phyloP scores from a whole-genome alignment of 1,140 invertebrate species.

The Metaphire vulgaris region DNA sequence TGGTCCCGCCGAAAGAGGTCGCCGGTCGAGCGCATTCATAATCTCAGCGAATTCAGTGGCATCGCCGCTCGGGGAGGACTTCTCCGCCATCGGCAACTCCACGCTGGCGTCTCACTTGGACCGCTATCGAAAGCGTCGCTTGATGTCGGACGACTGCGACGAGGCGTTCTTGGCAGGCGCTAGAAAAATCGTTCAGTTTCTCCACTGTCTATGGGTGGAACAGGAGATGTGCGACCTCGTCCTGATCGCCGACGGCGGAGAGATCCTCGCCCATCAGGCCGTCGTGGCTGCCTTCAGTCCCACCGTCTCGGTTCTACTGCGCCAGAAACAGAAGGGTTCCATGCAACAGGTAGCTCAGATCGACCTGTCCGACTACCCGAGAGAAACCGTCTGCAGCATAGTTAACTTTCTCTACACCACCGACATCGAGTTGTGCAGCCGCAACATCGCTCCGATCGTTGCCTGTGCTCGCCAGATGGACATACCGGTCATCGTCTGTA shows the following conservation, averaged over 20 bases:
- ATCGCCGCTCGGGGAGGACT: too few relatives aligned
- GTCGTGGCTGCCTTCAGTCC: slow-evolving; percentile 29
- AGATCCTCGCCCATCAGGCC: slow-evolving; percentile 30
- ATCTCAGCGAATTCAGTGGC: too few relatives aligned
- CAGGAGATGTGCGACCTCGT: slow-evolving; percentile 31
- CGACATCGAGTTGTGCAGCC: slow-evolving; percentile 26
- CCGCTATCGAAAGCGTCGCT: neutral
- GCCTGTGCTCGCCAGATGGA: slow-evolving; percentile 27
- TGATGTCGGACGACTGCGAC: slow-evolving; percentile 3
- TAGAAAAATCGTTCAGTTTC: slow-evolving; percentile 19
- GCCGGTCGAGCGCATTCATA: too few relatives aligned
- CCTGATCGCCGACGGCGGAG: slow-evolving; percentile 22
- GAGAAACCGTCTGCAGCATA: slow-evolving; percentile 24
- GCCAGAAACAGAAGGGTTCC: slow-evolving; percentile 10
- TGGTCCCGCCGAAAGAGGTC: too few relatives aligned
- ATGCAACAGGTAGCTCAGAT: slow-evolving; percentile 21
- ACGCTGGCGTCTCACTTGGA: neutral
- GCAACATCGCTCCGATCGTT: slow-evolving; percentile 26
- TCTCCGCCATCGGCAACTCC: too few relatives aligned
- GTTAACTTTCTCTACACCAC: slow-evolving; percentile 32
- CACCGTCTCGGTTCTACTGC: slow-evolving; percentile 21
- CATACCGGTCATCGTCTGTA: slow-evolving; percentile 10
- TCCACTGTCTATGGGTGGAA: slow-evolving; percentile 24
- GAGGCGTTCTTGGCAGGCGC: neutral
- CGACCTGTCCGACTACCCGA: slow-evolving; percentile 26